Base-by-base conservation (phyloP, 2,797 vertebrate species). In the Galagoides demidoff region DNA sequence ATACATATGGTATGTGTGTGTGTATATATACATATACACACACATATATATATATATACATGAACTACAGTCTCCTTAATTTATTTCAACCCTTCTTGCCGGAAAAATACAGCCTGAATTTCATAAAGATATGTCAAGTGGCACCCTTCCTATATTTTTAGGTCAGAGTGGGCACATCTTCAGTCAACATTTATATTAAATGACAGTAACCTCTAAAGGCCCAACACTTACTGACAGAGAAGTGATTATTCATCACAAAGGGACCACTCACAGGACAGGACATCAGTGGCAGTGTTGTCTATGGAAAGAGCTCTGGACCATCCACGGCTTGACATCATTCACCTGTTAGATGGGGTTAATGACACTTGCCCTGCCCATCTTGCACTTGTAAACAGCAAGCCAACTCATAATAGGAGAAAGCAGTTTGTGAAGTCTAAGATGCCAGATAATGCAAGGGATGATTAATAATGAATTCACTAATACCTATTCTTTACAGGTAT, bases 41-140 rank as follows among this genome's bases (percentile, higher is more conserved):
- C 14, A 14, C 16, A 14, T 49, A 49, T 49, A 13, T 49, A 2
- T 49, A 49, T 49, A 14, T 52, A 52, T 52, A 16, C 17, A 16
- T 52, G 49, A 14, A 52, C 79, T 94, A 49, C 23, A 64, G 25
- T 68, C 11, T 76, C 39, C 73, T 90, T 85, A 45, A 61, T 64
- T 85, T 82, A 27, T 64, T 90, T 76, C 34, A 10, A 0, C 43
- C 52, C 74, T 93, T 71, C 90, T 57, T 86, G 64, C 45, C 78
- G 86, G 79, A 59, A 79, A 92, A 95, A 94, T 39, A 17, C 61
- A 89, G 37, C 20, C 49, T 89, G 85, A 79, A 85, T 95, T 92
- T 76, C 88, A 86, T 23, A 31, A 76, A 89, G 74, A 85, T 52
- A n/a, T 22, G 34, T 31, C 19, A 76, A 5, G 64, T 85, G 49